These are phyloP conservation scores for Ceratina calcarata DNA, from an alignment of 1,140 invertebrate genomes.

Conservation along the genomic window DNA sequence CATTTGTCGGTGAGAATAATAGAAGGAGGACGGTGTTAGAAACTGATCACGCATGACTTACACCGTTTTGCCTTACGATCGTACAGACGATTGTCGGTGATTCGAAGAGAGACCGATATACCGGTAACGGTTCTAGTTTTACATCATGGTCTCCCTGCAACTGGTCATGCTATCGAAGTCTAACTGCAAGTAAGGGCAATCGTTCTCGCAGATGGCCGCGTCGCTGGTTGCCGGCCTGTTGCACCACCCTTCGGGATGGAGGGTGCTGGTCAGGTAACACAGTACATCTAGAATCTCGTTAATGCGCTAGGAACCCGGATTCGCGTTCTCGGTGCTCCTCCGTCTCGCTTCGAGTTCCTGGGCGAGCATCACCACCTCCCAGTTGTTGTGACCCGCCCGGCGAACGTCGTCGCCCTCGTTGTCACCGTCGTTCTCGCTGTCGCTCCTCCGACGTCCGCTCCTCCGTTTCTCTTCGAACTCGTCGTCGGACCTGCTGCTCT, in stretches of 20 bases:
- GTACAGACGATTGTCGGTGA: too few species aligned
- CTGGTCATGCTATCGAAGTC: conserved; percentile 69
- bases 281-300: conserved; percentile 74
- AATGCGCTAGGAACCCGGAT: conserved; percentile 79
- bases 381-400: conserved; percentile 82
- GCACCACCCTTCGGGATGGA: conserved; percentile 57
- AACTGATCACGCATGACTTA: too few species aligned
- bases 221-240: conserved; percentile 57
- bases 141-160: conserved; percentile 77
- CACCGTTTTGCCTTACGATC: too few species aligned
- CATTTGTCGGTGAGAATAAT: too few species aligned
- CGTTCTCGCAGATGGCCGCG: conserved; percentile 68
- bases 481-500: conserved; percentile 70
- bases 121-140: conserved; percentile 21
- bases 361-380: conserved; percentile 89
- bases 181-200: conserved; percentile 69
- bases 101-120: too few species aligned
- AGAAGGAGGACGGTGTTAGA: too few species aligned
- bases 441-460: conserved; percentile 42
- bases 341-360: conserved; percentile 85
- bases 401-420: conserved; percentile 68
- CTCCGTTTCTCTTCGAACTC: conserved; percentile 61
- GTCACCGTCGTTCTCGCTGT: conserved; percentile 68
- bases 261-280: conserved; percentile 70
- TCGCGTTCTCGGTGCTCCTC: conserved; percentile 77